Base-by-base conservation (phyloP, 92 coral and sea anemone species). In the Chrysogorgia sp. region DNA sequence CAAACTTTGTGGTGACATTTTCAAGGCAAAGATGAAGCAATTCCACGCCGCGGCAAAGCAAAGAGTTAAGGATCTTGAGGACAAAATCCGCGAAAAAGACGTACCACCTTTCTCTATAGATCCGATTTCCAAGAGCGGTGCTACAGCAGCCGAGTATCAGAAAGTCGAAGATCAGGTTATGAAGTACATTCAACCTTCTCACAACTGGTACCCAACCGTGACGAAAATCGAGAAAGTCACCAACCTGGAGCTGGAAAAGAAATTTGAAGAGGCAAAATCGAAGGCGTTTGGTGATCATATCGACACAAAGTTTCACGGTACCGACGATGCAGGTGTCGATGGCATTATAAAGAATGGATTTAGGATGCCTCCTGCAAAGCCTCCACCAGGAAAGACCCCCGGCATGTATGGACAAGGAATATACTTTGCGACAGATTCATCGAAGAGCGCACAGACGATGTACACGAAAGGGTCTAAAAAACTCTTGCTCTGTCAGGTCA, bases 361-460 rank as follows among this genome's bases (percentile, higher is more conserved):
- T 50, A 76, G 72, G 64, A 58, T 76, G 82, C 82, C 82, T 19
- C 55, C 58, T 61, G 72, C 8, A 2, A 58, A 76, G 31, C 82
- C 72, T 4, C 74, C 82, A 35, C 74, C 72, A 19, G 17, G 29
- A 53, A 58, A 76, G 64, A n/a, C n/a, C n/a, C 72, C 72, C 0
- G 82, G 82, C 17, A 76, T 76, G 82, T 76, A 76, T 40, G 82
- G 82, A 13, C 82, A 76, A 47, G 82, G 82, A 32, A 76, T 76
- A 10, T 76, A 76, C 40, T 76, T 76, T 28, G 82, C 82, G 13
- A 76, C 82, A 3, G 82, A 76, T 65, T 76, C 82, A 15, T 76
- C 82, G 17, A 76, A 76, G 52, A 76, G 82, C 34, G 82, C 82
- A 0, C 82, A 76, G 48, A 22, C 7, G 22, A 76, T 76, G 2